phyloP scores from a whole-genome alignment of 2,113 vertebrate species.

The Mormoops blainvillei region DNA sequence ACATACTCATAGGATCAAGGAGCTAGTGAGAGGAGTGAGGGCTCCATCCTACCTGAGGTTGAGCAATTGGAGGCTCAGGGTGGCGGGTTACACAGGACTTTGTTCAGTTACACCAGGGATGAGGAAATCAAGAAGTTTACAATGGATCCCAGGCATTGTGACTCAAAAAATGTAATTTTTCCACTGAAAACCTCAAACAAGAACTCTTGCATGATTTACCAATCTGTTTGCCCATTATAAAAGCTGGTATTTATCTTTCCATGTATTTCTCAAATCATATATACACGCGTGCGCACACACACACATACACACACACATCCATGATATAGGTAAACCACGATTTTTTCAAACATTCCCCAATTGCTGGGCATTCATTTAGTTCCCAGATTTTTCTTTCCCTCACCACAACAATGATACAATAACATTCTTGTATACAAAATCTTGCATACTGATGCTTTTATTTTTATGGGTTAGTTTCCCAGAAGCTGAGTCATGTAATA shows the following conservation, averaged over 20 bases:
- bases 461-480: constrained; percentile 21
- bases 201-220: not conserved
- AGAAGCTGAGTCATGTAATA: constrained; percentile 37
- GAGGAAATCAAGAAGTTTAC: not conserved
- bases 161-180: not conserved
- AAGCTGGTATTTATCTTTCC: not conserved
- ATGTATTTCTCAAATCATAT: not conserved
- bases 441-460: not conserved
- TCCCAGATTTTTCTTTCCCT: constrained; percentile 4
- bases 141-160: not conserved
- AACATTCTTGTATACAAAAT: not conserved
- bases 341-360: not conserved
- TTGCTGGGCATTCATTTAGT: not conserved
- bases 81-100: not conserved
- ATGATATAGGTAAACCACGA: not conserved
- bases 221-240: not conserved
- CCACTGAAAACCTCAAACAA: not conserved
- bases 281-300: not conserved
- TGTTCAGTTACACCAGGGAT: not conserved
- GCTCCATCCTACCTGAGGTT: not conserved
- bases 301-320: not conserved
- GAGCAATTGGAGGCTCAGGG: not conserved
- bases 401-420: not conserved
- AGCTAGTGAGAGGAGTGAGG: not conserved
- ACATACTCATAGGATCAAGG: not conserved